Conservation (phyloP, 2,888 invertebrate genomes). For the Operophtera brumata region DNA sequence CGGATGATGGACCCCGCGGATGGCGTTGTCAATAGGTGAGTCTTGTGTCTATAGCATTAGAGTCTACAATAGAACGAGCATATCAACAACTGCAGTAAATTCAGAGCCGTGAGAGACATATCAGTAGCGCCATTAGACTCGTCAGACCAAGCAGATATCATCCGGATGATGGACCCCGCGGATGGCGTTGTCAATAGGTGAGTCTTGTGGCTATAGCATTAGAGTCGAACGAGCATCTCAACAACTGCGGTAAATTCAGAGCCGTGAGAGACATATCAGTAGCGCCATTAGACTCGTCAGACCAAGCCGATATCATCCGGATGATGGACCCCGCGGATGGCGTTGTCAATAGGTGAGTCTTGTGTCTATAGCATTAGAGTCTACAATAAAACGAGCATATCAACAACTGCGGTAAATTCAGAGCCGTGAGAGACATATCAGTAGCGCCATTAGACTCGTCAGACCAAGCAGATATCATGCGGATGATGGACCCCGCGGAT, state of each 20-base stretch:
- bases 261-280: conserved; percentile 99
- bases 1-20: conserved; percentile 98
- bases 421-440: conserved; percentile 98
- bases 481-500: conserved; percentile 97
- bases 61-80: background rate
- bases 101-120: conserved; percentile 98
- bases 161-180: conserved; percentile 97
- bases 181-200: conserved; percentile 91
- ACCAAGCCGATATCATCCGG: conserved; percentile 92
- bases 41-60: background rate
- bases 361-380: background rate
- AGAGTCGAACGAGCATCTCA: conserved; percentile 93
- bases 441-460: conserved; percentile 96
- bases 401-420: conserved; percentile 99
- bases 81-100: conserved; percentile 99
- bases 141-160: conserved; percentile 93
- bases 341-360: conserved; percentile 84
- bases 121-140: conserved; percentile 96
- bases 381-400: conserved; percentile 91
- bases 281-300: conserved; percentile 95
- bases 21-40: conserved; percentile 88
- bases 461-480: conserved; percentile 92
- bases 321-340: conserved; percentile 98
- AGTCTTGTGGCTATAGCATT: background rate
- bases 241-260: conserved; percentile 99